Evolutionary conservation across 1,140 invertebrate genomes (phyloP), one percentile per base, ranked within the genome.

Genomic region (Proales similis): DNA sequence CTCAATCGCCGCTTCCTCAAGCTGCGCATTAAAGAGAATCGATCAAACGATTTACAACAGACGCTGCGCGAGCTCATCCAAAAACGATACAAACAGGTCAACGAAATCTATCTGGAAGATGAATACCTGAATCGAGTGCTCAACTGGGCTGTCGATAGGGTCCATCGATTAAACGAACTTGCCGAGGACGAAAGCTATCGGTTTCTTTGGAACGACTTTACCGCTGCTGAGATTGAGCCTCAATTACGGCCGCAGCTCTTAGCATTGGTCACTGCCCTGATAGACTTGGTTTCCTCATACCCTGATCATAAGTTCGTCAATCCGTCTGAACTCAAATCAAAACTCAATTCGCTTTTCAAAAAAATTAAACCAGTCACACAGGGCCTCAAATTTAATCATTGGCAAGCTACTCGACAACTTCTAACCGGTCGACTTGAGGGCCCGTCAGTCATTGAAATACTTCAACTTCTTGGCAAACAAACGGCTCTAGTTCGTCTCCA

Each of bases 401-500:
- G 51, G 51, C 29, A 57, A 57, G 27, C 45, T 24, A 57, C n/a
- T 42, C 29, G 51, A 42, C 45, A 42, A 17, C 30, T 57, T 19
- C 29, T 57, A 19, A 57, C 51, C 17, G 51, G 51, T 42, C 33
- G 36, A 6, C 12, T 57, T 2, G 51, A 57, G 3, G 51, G 51
- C 27, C 51, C 51, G 30, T 42, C 51, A 14, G 51, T 57, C 17
- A 17, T 57, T 4, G 51, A 57, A 29, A 42, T 57, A 7, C 4
- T 57, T 12, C 39, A 57, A 29, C 45, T 57, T 19, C 30, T 57
- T 24, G 51, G 51, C 7, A 57, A 57, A 57, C 36, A 57, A 30
- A 43, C 27, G 39, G 38, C 20, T 2, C 27, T 57, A 27, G 39
- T 30, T 57, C 3, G 51, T 26, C 45, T 57, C 26, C 39, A 57